Base-by-base conservation (phyloP, 2,888 invertebrate genomes). In the Cephus runcator region DNA sequence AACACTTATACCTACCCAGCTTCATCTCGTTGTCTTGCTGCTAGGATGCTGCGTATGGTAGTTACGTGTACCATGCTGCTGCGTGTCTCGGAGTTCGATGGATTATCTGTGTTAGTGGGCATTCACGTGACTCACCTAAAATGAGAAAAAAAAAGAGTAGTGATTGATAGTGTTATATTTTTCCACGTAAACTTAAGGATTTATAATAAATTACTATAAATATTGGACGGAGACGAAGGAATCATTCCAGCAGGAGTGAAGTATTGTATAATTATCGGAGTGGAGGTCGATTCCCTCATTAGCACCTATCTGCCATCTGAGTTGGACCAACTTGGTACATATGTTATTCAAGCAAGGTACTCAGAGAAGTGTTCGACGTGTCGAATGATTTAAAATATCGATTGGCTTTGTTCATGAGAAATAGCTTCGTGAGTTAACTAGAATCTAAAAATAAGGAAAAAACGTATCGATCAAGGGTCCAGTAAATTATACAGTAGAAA, bases 291-390 rank as follows among this genome's bases (percentile, higher is more conserved):
- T 78, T 79, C 77, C 76, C 82, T 83, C 82, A 83, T 83, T 81
- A 83, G 81, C 81, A 83, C 82, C 77, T 79, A 83, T 79, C 80
- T 71, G 77, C 80, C 73, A 77, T 80, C 79, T 79, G 73, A 71
- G 40, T 56, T 56, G 40, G 40, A 56, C 40, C 40, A 56, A 23
- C 40, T 56, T 56, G 23, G 40, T 56, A 56, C 15, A 56, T 56
- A 15, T 56, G 40, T 23, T 56, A 56, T 56, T 56, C 40, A 56
- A 56, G 40, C 40, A 23, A 23, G 40, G 23, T 56, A 56, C 23
- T 56, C 9, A 56, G 40, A 56, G 40, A 56, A 56, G 40, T 23
- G 40, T 56, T 56, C 40, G 40, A 56, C 23, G 23, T 56, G 40
- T 23, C 40, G 15, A 56, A 56, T 56, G 40, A 23, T 56, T 56